Base-by-base conservation (phyloP, 2,797 vertebrate genomes). In the Enteromius anoplus region DNA sequence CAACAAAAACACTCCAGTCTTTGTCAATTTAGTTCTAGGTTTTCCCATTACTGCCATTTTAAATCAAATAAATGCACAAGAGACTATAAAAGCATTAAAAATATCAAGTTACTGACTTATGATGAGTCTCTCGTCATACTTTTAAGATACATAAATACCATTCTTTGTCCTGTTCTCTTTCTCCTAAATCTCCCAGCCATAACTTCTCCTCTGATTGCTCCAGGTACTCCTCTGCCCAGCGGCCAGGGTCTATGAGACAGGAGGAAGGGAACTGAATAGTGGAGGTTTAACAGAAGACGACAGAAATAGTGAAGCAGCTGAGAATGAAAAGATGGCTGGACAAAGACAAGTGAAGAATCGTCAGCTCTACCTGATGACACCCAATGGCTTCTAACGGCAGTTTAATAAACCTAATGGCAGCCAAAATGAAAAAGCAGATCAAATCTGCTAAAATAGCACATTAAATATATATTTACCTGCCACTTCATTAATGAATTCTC, bases 221-320 rank as follows among this genome's bases (percentile, higher is more conserved):
- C 86, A 99, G 91, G 87, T 99, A 99, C 71, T 99, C 98, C 87
- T 99, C 97, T n/a, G 98, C 98, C 98, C 98, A 99, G 86, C 97
- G 97, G 14, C 95, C 95, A 0, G 97, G 97, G 92, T 99, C 98
- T 97, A 86, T 72, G 60, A 86, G 17, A 81, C 32, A 79, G 42
- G 55, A 58, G 85, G 79, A 60, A 29, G 15, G 15, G 26, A 80
- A 45, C 1, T 60, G 19, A 55, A 37, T 34, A 14, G 9, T 37
- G 9, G 12, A 79, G 21, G 32, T 15, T 68, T 14, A n/a, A 40
- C 73, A 86, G 80, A 29, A 37, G 5, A 19, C 0, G n/a, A 80
- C 51, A 72, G 42, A 64, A 42, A 77, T 49, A 34, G 0, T 0
- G 40, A 9, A 51, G 7, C 12, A 19, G 11, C 26, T 1, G 12